Conservation (phyloP, 2,888 invertebrate genomes). For the Drosophila buzzatii region DNA sequence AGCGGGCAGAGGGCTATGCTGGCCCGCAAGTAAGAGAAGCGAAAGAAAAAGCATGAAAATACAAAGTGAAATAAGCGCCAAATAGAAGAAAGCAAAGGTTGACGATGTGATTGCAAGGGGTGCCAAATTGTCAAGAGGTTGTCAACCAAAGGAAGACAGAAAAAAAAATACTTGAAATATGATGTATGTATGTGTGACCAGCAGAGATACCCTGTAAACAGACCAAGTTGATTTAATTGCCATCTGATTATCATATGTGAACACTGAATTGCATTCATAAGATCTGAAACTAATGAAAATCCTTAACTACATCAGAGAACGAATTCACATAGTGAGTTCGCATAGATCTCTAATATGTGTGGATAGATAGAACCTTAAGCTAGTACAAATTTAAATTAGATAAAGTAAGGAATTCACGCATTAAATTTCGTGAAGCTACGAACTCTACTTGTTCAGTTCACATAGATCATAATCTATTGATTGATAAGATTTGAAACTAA, state of each 20-base stretch:
- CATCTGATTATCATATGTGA: not conserved
- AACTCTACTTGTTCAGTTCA: not conserved
- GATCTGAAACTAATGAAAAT: not conserved
- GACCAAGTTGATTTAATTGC: not conserved
- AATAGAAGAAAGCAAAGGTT: conserved; percentile 61
- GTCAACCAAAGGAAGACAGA: conserved; percentile 58
- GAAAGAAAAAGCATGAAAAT: conserved; percentile 33
- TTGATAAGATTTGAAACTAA: not conserved
- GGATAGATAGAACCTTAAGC: not conserved
- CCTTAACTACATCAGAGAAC: not conserved
- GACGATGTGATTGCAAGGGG: conserved; percentile 58
- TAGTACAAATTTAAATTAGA: not conserved
- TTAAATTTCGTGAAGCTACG: not conserved
- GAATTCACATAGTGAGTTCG: not conserved
- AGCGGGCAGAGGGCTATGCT: not conserved
- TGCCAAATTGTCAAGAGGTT: conserved; percentile 75
- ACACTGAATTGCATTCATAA: not conserved
- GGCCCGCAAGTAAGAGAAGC: not conserved
- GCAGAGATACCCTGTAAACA: not conserved
- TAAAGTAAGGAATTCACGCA: not conserved
- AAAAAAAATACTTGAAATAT: not conserved
- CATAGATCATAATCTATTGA: not conserved
- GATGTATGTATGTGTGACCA: conserved; percentile 1
- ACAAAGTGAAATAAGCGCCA: conserved; percentile 62
- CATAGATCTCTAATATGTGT: not conserved